These are phyloP conservation scores for Microtus richardsoni DNA, from an alignment of 2,113 vertebrate genomes.

Conservation along the genomic window DNA sequence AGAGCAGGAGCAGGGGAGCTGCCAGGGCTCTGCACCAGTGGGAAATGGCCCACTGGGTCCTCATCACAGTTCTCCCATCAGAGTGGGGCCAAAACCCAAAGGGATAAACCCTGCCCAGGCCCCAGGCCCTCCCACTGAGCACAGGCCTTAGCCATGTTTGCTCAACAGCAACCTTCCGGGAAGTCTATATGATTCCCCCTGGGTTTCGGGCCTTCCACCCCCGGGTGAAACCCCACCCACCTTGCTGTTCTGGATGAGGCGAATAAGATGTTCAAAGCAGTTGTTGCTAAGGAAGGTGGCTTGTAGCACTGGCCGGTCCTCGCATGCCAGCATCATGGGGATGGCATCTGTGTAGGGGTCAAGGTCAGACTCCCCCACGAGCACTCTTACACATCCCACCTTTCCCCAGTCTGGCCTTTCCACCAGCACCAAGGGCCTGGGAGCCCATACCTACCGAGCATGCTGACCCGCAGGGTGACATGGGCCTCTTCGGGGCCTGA, in stretches of 20 bases:
- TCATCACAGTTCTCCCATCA: background rate
- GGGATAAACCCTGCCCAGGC: background rate
- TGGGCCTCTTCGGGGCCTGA: conserved; percentile 87
- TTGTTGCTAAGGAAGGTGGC: conserved; percentile 98
- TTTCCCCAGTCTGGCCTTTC: background rate
- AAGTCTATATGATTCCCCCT: background rate
- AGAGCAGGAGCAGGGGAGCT: conserved; percentile 28
- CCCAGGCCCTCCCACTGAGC: background rate
- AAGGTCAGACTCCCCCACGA: background rate
- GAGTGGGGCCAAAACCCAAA: background rate
- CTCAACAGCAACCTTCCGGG: background rate
- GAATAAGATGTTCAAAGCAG: conserved; percentile 98
- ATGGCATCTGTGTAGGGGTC: conserved; percentile 88
- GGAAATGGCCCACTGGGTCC: background rate
- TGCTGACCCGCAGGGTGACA: conserved; percentile 90
- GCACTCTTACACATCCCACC: background rate
- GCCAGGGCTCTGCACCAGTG: conserved; percentile 40
- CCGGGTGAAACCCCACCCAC: conserved; percentile 80
- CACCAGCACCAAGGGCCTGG: too few species aligned
- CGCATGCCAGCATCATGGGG: conserved; percentile 94
- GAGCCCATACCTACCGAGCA: conserved; percentile 91
- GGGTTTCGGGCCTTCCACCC: background rate
- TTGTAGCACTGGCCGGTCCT: conserved; percentile 95
- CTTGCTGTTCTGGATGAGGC: conserved; percentile 99
- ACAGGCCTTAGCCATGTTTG: background rate